Conservation (phyloP, 2,888 invertebrate genomes). For the Empis stercorea region DNA sequence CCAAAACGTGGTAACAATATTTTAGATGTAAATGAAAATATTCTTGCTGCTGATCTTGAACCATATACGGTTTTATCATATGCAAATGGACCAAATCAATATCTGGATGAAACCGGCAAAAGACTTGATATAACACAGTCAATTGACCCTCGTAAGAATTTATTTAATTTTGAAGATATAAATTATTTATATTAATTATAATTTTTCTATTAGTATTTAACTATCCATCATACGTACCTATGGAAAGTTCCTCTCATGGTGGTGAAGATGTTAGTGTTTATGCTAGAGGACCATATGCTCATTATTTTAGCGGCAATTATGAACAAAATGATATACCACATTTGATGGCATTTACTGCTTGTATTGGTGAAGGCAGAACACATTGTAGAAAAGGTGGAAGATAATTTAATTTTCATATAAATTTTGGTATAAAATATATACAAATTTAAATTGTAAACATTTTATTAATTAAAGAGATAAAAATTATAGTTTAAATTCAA, state of each 20-base stretch:
- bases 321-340: conserved; percentile 69
- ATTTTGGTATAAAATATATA: no score
- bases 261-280: conserved; percentile 69
- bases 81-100: conserved; percentile 49
- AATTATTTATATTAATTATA: no score
- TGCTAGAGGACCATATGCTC: conserved; percentile 62
- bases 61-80: conserved; percentile 59
- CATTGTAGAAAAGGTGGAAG: not conserved
- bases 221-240: conserved; percentile 45
- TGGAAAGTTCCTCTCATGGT: conserved; percentile 45
- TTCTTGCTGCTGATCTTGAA: conserved; percentile 29
- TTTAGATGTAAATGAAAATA: conserved; percentile 34
- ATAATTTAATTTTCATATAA: no score
- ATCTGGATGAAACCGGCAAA: conserved; percentile 18
- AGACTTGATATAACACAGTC: conserved; percentile 17
- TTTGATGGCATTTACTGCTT: conserved; percentile 56
- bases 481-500: no score
- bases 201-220: conserved; percentile 7
- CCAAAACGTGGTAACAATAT: conserved; percentile 43
- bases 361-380: conserved; percentile 46
- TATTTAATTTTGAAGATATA: not conserved
- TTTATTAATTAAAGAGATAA: no score
- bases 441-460: no score
- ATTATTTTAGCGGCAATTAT: conserved; percentile 61
- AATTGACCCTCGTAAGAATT: not conserved